These are phyloP conservation scores for Drosophila melanica DNA, from an alignment of 1,140 invertebrate genomes.

Conservation along the genomic window DNA sequence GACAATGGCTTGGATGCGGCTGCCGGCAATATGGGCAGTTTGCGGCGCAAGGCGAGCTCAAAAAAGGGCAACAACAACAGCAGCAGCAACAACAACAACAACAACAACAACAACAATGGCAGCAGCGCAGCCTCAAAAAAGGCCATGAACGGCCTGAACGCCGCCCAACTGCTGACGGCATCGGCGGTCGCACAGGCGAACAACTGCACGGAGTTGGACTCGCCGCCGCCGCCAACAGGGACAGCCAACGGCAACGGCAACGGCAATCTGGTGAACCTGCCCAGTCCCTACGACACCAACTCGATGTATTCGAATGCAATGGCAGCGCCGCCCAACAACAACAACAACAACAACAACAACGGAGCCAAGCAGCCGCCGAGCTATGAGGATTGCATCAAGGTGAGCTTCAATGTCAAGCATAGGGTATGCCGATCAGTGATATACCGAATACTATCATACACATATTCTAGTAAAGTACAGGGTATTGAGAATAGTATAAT, in stretches of 20 bases:
- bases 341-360: conserved; percentile 85
- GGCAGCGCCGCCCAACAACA: conserved; percentile 86
- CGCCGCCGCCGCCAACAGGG: conserved; percentile 78
- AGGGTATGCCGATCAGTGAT: no score
- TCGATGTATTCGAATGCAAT: conserved; percentile 92
- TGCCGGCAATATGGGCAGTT: conserved; percentile 71
- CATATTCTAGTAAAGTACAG: no score
- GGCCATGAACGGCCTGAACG: conserved; percentile 72
- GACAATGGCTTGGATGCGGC: conserved; percentile 85
- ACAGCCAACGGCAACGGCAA: conserved; percentile 69
- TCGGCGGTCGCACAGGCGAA: conserved; percentile 25
- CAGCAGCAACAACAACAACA: conserved; percentile 19
- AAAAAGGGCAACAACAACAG: conserved; percentile 86
- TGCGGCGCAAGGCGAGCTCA: conserved; percentile 90
- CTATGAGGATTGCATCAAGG: conserved; percentile 95
- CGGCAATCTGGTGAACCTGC: conserved; percentile 85
- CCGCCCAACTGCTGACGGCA: conserved; percentile 56
- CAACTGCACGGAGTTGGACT: conserved; percentile 31
- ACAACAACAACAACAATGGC: conserved; percentile 32
- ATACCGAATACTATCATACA: no score
- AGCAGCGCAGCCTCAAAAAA: conserved; percentile 85
- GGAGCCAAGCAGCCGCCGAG: conserved; percentile 90
- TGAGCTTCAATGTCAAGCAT: conserved; percentile 46
- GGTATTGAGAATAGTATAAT: no score
- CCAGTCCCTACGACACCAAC: conserved; percentile 91